Evolutionary conservation across 2,797 vertebrate genomes (phyloP).

Genomic region (Muraenolepis orangiensis): DNA sequence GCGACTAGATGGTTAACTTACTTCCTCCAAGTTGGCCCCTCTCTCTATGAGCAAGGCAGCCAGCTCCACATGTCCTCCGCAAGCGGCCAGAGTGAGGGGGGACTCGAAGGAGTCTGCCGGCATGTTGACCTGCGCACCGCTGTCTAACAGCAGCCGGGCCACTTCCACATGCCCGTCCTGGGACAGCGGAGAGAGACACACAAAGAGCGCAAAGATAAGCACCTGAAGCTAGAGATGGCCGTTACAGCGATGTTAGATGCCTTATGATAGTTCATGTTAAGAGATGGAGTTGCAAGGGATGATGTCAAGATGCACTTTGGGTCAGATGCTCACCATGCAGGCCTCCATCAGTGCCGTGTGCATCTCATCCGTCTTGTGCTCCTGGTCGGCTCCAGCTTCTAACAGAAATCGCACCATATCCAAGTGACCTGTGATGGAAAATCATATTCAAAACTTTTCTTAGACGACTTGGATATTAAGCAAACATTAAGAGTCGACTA

Average conservation of each 20-base stretch:
- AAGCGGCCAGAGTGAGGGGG: conserved; percentile 93
- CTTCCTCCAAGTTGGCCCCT: conserved; percentile 96
- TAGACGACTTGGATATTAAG: neutral
- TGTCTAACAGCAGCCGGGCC: conserved; percentile 95
- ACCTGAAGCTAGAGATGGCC: conserved; percentile 48
- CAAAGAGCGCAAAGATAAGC: conserved; percentile 73
- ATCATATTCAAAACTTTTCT: neutral
- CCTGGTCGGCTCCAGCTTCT: conserved; percentile 98
- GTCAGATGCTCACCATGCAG: conserved; percentile 90
- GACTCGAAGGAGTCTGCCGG: conserved; percentile 98
- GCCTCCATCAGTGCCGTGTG: conserved; percentile 99
- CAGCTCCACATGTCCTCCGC: conserved; percentile 95
- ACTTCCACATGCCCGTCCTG: conserved; percentile 99
- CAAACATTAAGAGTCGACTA: neutral
- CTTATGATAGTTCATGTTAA: neutral
- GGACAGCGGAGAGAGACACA: conserved; percentile 71
- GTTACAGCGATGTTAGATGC: neutral
- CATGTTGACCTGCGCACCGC: conserved; percentile 99
- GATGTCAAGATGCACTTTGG: conserved; percentile 39
- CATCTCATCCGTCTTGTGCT: conserved; percentile 99
- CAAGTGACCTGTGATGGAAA: conserved; percentile 83
- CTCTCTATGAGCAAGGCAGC: conserved; percentile 95
- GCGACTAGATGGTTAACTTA: conserved; percentile 11
- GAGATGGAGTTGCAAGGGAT: neutral
- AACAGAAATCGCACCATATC: conserved; percentile 99